phyloP scores from a whole-genome alignment of 1,140 invertebrate genomes.

The Hypothenemus hampei region DNA sequence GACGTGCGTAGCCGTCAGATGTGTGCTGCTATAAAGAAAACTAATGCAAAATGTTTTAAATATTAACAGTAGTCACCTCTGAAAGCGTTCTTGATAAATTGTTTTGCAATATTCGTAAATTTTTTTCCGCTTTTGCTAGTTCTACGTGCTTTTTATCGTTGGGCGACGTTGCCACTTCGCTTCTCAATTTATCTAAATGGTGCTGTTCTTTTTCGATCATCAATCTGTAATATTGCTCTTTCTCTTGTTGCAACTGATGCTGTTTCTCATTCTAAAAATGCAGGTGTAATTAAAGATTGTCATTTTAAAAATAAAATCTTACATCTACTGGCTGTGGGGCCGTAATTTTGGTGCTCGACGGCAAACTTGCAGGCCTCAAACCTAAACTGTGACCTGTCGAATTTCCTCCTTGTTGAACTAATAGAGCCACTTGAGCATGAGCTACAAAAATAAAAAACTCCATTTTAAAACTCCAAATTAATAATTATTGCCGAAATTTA shows the following conservation, averaged over 20 bases:
- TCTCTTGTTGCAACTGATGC: constrained; percentile 59
- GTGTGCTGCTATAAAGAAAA: constrained; percentile 44
- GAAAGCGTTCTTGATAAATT: constrained; percentile 44
- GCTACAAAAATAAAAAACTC: constrained; percentile 48
- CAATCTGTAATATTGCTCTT: constrained; percentile 61
- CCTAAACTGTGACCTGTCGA: constrained; percentile 33
- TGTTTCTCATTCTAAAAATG: constrained; percentile 61
- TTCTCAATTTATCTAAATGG: constrained; percentile 58
- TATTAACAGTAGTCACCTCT: constrained; percentile 5
- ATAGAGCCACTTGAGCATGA: constrained; percentile 57
- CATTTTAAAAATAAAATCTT: constrained; percentile 6
- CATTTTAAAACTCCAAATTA: not conserved
- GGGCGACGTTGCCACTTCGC: constrained; percentile 36
- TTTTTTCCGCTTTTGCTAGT: constrained; percentile 55
- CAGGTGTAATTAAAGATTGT: constrained; percentile 16
- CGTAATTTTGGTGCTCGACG: constrained; percentile 57
- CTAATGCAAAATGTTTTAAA: not conserved
- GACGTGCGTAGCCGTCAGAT: constrained; percentile 31
- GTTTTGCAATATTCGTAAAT: constrained; percentile 58
- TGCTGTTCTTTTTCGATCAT: constrained; percentile 68
- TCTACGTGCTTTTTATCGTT: constrained; percentile 48
- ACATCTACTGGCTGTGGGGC: constrained; percentile 84
- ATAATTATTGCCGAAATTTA: too few relatives aligned
- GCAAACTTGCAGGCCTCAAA: constrained; percentile 37
- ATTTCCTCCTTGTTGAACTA: constrained; percentile 55